Base-by-base conservation (phyloP, 2,888 invertebrate species). In the Lysandra coridon region DNA sequence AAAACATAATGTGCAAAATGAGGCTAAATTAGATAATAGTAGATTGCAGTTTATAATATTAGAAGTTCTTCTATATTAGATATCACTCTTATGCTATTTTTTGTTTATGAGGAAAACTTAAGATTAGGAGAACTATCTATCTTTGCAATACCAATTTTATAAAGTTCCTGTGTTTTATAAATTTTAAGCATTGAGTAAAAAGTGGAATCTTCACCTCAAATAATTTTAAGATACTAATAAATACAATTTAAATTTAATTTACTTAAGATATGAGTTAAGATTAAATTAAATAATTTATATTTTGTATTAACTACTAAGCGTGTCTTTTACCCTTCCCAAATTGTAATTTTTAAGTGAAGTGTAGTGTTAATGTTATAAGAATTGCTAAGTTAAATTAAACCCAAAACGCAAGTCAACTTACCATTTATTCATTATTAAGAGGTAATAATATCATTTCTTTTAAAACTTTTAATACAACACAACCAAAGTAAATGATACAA, bases 211-310 rank as follows among this genome's bases (percentile, higher is more conserved):
- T 37, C 30, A 69, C 33, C 69, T 37, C 37, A 4, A 37, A 69
- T 69, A 69, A 69, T 69, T 69, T 14, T 69, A 69, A 69, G 69
- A 69, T 37, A 69, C 17, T 69, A 14, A 14, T 33, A 64, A 30
- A 64, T 64, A 64, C 10, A 23, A 64, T 23, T 64, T 14, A 69
- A 69, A 14, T 69, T 37, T 0, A 64, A 64, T 64, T 23, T 64
- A 64, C n/a, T 44, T 74, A 74, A 74, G 74, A 3, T 74, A 10
- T 30, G 12, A 44, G 44, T n/a, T 74, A 74, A 74, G 74, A 4
- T 74, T 40, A 74, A 74, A 74, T 74, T 74, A 74, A 74, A 44
- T 74, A 44, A 74, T 74, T 74, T 74, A 74, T 74, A 74, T 23
- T 44, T 37, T 44, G 40, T 74, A 57, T 17, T 57, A 74, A 7